phyloP scores from a whole-genome alignment of 2,797 vertebrate species.

The Sebastes diaconus region DNA sequence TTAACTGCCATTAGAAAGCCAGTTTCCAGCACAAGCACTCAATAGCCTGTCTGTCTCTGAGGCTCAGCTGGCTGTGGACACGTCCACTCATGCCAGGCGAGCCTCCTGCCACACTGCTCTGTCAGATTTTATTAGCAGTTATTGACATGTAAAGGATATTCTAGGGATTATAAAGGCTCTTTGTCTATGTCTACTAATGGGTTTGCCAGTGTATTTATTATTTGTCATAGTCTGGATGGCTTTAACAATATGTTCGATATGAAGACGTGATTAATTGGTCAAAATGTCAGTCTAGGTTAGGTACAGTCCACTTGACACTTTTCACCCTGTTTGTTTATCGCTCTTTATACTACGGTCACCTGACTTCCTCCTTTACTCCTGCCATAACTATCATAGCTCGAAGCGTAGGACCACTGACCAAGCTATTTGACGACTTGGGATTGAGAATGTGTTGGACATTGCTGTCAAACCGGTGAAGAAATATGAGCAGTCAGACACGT shows the following conservation, averaged over 20 bases:
- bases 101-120: background rate
- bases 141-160: background rate
- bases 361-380: too few species aligned
- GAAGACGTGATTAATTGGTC: background rate
- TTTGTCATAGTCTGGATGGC: background rate
- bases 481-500: background rate
- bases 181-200: background rate
- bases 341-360: too few species aligned
- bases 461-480: too few species aligned
- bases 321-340: too few species aligned
- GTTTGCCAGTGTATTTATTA: background rate
- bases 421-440: too few species aligned
- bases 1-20: slow-evolving; percentile 38
- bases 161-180: background rate
- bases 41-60: slow-evolving; percentile 23
- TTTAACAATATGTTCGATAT: background rate
- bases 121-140: background rate
- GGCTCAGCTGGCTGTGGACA: background rate
- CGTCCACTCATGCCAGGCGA: slow-evolving; percentile 10
- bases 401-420: too few species aligned
- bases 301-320: background rate
- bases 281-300: background rate
- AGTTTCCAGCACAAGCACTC: slow-evolving; percentile 30
- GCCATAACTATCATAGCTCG: too few species aligned
- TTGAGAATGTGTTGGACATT: too few species aligned